Evolutionary conservation across 2,113 vertebrate genomes (phyloP), one percentile per base, ranked within the genome.

Genomic region (Aplodontia rufa): DNA sequence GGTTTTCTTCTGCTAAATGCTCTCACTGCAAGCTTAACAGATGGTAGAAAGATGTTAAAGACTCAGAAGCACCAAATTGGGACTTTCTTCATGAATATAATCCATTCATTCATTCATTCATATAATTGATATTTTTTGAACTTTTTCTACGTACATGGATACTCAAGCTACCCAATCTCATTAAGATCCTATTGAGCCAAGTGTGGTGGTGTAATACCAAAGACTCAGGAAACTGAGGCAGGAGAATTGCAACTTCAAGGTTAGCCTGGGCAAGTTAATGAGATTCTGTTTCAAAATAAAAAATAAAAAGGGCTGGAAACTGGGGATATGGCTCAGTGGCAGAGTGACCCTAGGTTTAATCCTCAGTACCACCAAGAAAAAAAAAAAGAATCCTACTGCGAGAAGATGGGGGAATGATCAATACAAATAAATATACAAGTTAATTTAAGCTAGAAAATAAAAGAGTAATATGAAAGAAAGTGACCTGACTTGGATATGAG

Each of bases 401-500:
- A 92, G 28, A 83, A 83, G 14, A 40, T 58, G 3, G 14, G 28
- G 8, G 5, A 47, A 94, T 12, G 49, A 81, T 66, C 37, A 76
- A 32, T 87, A 40, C 6, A 86, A 92, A 87, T 62, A 90, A 71
- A 72, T 66, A 74, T 8, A 80, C 14, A 68, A 79, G 45, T 93
- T 58, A 83, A 80, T 80, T 79, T 90, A 6, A 90, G 17, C 1
- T 93, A 26, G 32, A 94, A 96, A 92, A 87, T 49, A 42, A 88
- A 81, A 92, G 8, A 58, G 4, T 26, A 47, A 71, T 30, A 24
- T 74, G 17, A 89, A 80, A 81, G n/a, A 84, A 60, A 93, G 1
- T 83, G 35, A 42, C 20, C 53, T 78, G 58, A 60, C 24, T 60
- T 60, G 4, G n/a, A 66, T 55, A 30, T 51, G 12, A 82, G 7